These are phyloP conservation scores for Alloscopus bannaensis DNA, from an alignment of 2,888 invertebrate genomes.

Conservation along the genomic window DNA sequence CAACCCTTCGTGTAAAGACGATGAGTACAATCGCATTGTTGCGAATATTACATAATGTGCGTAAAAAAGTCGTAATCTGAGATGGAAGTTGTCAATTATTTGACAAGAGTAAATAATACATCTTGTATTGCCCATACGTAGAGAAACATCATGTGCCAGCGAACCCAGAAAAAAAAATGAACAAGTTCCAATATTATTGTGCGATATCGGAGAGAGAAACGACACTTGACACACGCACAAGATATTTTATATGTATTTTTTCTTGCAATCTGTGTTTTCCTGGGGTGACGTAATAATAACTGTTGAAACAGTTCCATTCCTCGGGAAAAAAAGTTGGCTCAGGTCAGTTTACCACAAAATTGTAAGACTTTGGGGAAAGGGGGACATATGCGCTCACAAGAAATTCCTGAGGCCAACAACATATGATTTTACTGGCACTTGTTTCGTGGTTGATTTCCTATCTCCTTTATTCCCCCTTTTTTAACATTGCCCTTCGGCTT, in stretches of 20 bases:
- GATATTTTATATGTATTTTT: too few relatives aligned
- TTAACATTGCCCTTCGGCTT: slow-evolving; percentile 68
- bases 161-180: slow-evolving; percentile 30
- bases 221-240: slow-evolving; percentile 51
- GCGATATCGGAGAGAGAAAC: too few relatives aligned
- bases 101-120: too few relatives aligned
- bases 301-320: slow-evolving; percentile 62
- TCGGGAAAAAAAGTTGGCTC: slow-evolving; percentile 59
- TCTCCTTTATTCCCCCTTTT: slow-evolving; percentile 61
- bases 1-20: too few relatives aligned
- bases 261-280: slow-evolving; percentile 25
- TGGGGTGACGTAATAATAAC: slow-evolving; percentile 65
- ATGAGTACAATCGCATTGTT: too few relatives aligned
- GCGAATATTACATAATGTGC: too few relatives aligned
- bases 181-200: slow-evolving; percentile 31
- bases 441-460: slow-evolving; percentile 68
- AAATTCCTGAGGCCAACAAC: slow-evolving; percentile 66
- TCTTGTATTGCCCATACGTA: too few relatives aligned
- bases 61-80: too few relatives aligned
- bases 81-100: too few relatives aligned
- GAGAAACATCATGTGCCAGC: too few relatives aligned
- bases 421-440: slow-evolving; percentile 68
- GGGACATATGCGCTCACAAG: slow-evolving; percentile 53
- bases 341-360: slow-evolving; percentile 65
- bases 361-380: slow-evolving; percentile 59